Percentiles rank a stretch among this genome's conserved stretches.
These are phyloP conservation scores for Lycocorax pyrrhopterus DNA, from an alignment of 2,113 vertebrate genomes.

Conservation along the genomic window DNA sequence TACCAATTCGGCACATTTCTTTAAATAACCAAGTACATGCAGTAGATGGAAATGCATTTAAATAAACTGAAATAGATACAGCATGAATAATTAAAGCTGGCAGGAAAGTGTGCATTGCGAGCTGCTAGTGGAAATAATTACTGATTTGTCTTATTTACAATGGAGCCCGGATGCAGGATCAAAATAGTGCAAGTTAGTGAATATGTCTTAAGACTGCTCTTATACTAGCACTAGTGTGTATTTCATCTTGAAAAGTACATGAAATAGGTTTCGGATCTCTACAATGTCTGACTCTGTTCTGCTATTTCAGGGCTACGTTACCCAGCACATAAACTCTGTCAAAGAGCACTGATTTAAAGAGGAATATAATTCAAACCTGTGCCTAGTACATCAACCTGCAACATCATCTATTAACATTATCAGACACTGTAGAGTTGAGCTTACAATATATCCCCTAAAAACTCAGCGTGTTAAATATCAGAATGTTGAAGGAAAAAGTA, in stretches of 20 bases:
- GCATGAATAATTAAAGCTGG: constrained; percentile 64
- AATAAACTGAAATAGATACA: constrained; percentile 56
- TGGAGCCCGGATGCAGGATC: neutral
- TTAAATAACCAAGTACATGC: constrained; percentile 34
- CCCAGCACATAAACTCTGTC: neutral
- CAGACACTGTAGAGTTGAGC: neutral
- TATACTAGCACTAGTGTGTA: neutral
- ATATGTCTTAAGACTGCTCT: constrained; percentile 30
- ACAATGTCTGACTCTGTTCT: neutral
- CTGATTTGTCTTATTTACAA: constrained; percentile 59
- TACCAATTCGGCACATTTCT: constrained; percentile 38
- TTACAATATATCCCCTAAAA: neutral
- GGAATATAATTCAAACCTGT: neutral
- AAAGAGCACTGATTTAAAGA: constrained; percentile 12
- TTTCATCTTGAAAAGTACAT: neutral
- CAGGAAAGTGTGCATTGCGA: constrained; percentile 30
- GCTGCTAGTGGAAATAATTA: constrained; percentile 40
- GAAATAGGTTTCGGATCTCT: neutral
- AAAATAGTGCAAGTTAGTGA: constrained; percentile 28
- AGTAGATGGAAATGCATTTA: constrained; percentile 29
- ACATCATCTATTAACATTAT: neutral
- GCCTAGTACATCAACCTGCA: neutral
- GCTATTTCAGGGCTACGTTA: neutral
- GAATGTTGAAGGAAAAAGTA: neutral
- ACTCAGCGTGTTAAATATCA: neutral